Conservation (phyloP, 2,797 vertebrate genomes). For the Falco peregrinus region DNA sequence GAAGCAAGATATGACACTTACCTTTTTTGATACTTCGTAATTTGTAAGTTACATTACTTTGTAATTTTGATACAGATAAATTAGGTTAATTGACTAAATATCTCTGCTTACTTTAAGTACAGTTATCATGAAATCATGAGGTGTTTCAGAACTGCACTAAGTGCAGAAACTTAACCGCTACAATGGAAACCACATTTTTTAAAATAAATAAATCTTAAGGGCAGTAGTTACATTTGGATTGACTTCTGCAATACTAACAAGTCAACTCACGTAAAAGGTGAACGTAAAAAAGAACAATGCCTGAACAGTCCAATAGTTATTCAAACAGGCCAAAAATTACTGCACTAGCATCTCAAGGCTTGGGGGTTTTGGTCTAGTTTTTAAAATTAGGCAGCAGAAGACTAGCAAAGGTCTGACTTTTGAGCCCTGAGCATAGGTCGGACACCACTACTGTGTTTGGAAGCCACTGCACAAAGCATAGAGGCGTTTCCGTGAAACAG, state of each 20-base stretch:
- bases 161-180: not conserved
- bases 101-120: not conserved
- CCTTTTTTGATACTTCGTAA: not conserved
- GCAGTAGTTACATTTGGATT: not conserved
- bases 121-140: not conserved
- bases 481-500: not conserved
- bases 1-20: not conserved
- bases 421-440: not conserved
- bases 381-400: not conserved
- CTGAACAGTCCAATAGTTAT: not conserved
- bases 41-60: not conserved
- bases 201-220: not conserved
- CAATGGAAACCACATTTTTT: not conserved
- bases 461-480: not conserved
- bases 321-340: not conserved
- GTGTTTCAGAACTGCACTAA: not conserved
- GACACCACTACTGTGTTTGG: fast-evolving
- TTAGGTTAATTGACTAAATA: not conserved
- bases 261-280: not conserved
- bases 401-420: not conserved
- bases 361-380: not conserved
- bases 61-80: not conserved
- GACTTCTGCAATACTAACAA: not conserved
- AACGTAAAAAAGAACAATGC: not conserved
- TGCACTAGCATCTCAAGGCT: not conserved